phyloP scores from a whole-genome alignment of 1,140 invertebrate species.

The Meloidogyne floridensis region DNA sequence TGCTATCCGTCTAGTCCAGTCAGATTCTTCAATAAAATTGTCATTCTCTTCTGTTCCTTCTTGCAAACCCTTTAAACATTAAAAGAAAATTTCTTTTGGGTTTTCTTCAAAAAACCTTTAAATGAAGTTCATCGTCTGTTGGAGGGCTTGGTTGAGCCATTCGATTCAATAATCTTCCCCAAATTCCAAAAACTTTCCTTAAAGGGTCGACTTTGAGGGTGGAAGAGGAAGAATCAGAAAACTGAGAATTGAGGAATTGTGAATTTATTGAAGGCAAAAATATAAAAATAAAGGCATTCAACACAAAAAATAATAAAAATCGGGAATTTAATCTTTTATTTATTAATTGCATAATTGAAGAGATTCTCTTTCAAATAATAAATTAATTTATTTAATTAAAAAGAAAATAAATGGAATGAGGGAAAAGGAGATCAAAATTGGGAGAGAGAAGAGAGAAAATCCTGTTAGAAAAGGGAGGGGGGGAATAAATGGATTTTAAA shows the following conservation, averaged over 20 bases:
- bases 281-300: not conserved
- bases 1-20: constrained; percentile 1
- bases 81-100: not conserved
- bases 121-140: constrained; percentile 38
- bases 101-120: constrained; percentile 8
- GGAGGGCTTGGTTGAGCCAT: constrained; percentile 42
- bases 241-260: not conserved
- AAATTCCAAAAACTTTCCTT: constrained; percentile 34
- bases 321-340: not conserved
- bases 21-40: constrained; percentile 26
- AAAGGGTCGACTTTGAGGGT: constrained; percentile 31
- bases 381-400: not conserved
- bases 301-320: not conserved
- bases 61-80: constrained; percentile 6
- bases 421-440: constrained; percentile 1
- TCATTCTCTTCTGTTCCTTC: constrained; percentile 8
- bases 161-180: constrained; percentile 38
- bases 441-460: not conserved
- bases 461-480: not conserved
- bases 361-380: not conserved
- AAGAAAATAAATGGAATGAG: constrained; percentile 2
- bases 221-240: not conserved
- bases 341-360: not conserved
- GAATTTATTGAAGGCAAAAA: not conserved
- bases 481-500: not conserved